Evolutionary conservation across 1,140 invertebrate genomes (phyloP).

Genomic region (Calliopsis andreniformis): DNA sequence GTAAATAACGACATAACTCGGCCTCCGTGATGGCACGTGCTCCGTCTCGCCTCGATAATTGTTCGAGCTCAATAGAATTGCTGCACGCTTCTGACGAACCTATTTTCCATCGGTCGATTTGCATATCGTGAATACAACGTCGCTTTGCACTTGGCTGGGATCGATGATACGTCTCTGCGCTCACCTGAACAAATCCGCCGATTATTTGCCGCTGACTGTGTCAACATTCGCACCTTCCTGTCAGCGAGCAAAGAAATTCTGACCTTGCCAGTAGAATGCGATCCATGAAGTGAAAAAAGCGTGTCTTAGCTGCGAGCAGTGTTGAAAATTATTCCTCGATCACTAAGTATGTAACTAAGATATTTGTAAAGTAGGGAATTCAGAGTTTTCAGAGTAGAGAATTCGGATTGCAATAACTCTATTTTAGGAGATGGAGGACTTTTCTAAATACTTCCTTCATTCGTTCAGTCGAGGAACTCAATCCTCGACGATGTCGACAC

Average conservation of each 20-base stretch:
- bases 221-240: slow-evolving; percentile 47
- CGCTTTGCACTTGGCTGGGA: slow-evolving; percentile 32
- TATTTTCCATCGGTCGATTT: slow-evolving; percentile 47
- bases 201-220: slow-evolving; percentile 47
- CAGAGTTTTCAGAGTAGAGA: too few relatives aligned
- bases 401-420: too few relatives aligned
- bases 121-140: slow-evolving; percentile 35
- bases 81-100: slow-evolving; percentile 26
- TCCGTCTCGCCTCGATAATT: slow-evolving; percentile 28
- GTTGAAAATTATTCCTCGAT: too few relatives aligned
- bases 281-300: background rate
- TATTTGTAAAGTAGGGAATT: too few relatives aligned
- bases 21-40: background rate
- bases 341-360: too few relatives aligned
- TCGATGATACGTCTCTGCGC: slow-evolving; percentile 7
- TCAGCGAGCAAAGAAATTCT: slow-evolving; percentile 46
- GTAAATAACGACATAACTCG: background rate
- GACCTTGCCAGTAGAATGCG: slow-evolving; percentile 36
- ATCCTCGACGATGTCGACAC: slow-evolving; percentile 34
- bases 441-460: too few relatives aligned
- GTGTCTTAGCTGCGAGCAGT: background rate
- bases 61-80: slow-evolving; percentile 44
- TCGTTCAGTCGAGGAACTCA: too few relatives aligned
- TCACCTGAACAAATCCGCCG: slow-evolving; percentile 58
- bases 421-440: too few relatives aligned